A percentile compares a stretch with the other conserved stretches of the same genome.
phyloP scores from a whole-genome alignment of 2,113 vertebrate genomes.

The Mormoops blainvillei region DNA sequence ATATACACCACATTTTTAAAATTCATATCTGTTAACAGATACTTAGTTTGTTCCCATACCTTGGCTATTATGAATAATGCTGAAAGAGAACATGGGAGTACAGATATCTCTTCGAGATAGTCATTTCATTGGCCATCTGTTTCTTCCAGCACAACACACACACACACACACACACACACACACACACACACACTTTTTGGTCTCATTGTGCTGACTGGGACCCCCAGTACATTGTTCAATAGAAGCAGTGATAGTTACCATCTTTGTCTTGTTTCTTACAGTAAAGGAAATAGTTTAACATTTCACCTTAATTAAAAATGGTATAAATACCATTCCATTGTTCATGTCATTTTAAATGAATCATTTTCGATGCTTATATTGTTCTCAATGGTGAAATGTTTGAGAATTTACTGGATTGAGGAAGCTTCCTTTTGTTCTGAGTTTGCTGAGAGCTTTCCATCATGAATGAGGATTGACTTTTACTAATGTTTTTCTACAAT shows the following conservation, averaged over 20 bases:
- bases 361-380: background rate
- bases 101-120: background rate
- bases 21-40: background rate
- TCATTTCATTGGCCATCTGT: background rate
- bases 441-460: background rate
- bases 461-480: conserved; percentile 3
- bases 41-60: background rate
- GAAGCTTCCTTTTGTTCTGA: background rate
- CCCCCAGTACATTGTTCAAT: background rate
- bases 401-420: background rate
- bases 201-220: background rate
- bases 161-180: too few species aligned
- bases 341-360: background rate
- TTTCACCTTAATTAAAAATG: background rate
- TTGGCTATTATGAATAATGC: background rate
- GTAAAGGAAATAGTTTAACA: background rate
- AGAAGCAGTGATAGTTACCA: background rate
- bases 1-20: background rate
- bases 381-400: background rate
- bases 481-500: background rate
- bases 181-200: too few species aligned
- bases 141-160: background rate
- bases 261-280: background rate
- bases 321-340: background rate
- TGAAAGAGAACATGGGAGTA: background rate